Evolutionary conservation across 2,888 invertebrate species (phyloP).

Genomic region (Malachius bipustulatus): DNA sequence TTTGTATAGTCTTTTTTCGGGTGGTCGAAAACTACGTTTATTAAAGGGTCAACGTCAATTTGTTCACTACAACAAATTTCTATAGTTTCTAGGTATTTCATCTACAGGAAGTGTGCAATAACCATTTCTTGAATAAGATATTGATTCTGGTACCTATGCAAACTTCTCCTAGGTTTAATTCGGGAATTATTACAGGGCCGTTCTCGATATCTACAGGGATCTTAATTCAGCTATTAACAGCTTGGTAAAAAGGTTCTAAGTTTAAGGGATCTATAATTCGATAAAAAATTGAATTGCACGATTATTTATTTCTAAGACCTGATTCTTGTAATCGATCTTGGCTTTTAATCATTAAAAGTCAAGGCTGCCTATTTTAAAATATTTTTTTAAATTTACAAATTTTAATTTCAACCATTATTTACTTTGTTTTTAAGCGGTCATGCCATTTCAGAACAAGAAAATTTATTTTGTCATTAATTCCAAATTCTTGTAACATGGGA

Average conservation of each 20-base stretch:
- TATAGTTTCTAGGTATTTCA: conserved; percentile 7
- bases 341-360: conserved; percentile 13
- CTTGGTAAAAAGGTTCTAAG: no score
- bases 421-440: conserved; percentile 14
- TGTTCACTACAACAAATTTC: conserved; percentile 12
- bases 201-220: conserved; percentile 12
- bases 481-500: conserved; percentile 12
- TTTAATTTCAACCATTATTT: no score
- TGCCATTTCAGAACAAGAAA: conserved; percentile 11
- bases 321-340: no score
- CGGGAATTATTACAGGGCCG: no score
- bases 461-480: conserved; percentile 7
- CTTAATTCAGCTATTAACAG: conserved; percentile 5
- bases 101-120: conserved; percentile 7
- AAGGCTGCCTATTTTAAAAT: conserved; percentile 13
- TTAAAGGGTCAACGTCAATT: conserved; percentile 10
- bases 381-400: no score
- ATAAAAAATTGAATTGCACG: conserved; percentile 11
- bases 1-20: no score
- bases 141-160: conserved; percentile 11
- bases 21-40: conserved; percentile 6
- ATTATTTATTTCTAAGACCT: no score
- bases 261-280: conserved; percentile 11
- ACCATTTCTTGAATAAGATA: conserved; percentile 9
- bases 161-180: conserved; percentile 5